Conservation (phyloP, 2,113 vertebrate species). For the Calcarius ornatus region DNA sequence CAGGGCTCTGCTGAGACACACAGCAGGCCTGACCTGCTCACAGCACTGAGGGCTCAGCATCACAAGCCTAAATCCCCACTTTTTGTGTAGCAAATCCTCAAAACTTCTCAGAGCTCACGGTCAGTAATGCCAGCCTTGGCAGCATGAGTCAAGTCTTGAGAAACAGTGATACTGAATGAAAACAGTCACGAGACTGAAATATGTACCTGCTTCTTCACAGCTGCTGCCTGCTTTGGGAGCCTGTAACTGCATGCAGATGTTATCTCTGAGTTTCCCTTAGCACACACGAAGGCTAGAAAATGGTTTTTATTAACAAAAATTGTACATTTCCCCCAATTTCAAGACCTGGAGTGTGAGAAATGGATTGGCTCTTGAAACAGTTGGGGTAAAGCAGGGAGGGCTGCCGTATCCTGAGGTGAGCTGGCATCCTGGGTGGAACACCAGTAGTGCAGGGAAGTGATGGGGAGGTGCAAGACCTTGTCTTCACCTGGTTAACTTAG, state of each 20-base stretch:
- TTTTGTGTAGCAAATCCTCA: neutral
- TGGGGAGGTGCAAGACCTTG: neutral
- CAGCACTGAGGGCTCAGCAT: neutral
- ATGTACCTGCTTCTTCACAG: neutral
- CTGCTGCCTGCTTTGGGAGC: neutral
- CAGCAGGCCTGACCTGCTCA: neutral
- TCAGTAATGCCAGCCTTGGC: neutral
- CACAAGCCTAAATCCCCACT: neutral
- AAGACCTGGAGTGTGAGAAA: neutral
- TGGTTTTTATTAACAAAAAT: neutral
- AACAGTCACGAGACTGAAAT: neutral
- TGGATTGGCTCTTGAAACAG: neutral
- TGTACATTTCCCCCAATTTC: neutral
- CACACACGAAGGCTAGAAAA: neutral
- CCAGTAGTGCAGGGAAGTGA: neutral
- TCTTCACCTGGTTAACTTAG: neutral
- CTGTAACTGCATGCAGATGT: neutral
- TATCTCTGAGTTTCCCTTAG: neutral
- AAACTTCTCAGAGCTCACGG: neutral
- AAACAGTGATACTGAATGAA: neutral
- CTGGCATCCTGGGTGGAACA: neutral
- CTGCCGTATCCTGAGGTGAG: neutral
- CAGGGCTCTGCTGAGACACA: neutral
- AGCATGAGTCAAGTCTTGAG: neutral
- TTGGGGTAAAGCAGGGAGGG: neutral